Percentiles rank a stretch among this genome's conserved stretches.
Evolutionary conservation across 2,888 invertebrate species (phyloP).

Genomic region (Leptarthrus brevirostris): DNA sequence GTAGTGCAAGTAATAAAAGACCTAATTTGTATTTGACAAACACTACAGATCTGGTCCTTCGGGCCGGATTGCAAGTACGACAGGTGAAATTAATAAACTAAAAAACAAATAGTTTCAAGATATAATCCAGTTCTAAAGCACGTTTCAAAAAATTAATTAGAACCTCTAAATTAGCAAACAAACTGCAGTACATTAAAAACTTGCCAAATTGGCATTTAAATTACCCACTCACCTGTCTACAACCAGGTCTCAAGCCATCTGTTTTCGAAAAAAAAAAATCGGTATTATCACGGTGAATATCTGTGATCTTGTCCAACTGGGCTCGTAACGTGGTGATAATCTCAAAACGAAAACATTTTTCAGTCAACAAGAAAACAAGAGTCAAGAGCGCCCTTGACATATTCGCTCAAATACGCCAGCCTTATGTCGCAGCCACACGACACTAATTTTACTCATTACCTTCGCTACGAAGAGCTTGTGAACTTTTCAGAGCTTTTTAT

Average conservation of each 20-base stretch:
- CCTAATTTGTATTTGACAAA: no score
- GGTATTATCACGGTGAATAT: conserved; percentile 1
- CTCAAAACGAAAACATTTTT: neutral
- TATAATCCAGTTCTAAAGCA: no score
- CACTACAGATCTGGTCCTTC: no score
- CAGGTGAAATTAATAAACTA: no score
- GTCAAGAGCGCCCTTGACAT: conserved; percentile 32
- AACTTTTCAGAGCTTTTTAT: no score
- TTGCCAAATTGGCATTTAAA: conserved; percentile 22
- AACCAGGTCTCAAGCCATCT: neutral
- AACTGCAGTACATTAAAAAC: no score
- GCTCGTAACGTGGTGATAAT: neutral
- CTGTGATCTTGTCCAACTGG: neutral
- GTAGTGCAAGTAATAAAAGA: no score
- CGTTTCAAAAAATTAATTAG: no score
- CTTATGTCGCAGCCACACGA: conserved; percentile 30
- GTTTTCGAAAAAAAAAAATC: neutral
- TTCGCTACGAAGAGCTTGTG: conserved; percentile 22
- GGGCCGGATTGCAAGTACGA: no score
- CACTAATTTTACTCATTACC: conserved; percentile 39
- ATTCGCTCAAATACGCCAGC: conserved; percentile 29
- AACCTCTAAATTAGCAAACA: no score
- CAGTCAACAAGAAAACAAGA: conserved; percentile 4
- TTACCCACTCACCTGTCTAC: neutral
- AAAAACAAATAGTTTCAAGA: no score